Base-by-base conservation (phyloP, 2,888 invertebrate genomes). In the Hoplodrina blanda region DNA sequence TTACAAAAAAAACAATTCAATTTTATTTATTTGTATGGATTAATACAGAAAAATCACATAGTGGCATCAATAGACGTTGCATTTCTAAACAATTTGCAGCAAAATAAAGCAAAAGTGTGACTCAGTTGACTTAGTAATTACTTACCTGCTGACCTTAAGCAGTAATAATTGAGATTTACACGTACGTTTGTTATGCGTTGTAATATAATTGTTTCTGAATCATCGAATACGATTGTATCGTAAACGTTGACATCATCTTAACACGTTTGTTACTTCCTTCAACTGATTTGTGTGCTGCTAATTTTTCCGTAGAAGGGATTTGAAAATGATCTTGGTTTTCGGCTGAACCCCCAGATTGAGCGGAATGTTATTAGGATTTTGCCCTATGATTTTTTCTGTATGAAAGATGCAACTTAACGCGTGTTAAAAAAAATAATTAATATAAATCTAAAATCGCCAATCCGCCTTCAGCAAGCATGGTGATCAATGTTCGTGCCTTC, bases 101-200 rank as follows among this genome's bases (percentile, higher is more conserved):
- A 41, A 68, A 74, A 65, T 56, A 46, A 61, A 63, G 60, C 41
- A 69, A 65, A 66, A 25, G 7, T 15, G 50, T 82, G 76, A 81
- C 57, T 78, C 62, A 71, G 19, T 64, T 62, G 61, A 53, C 50
- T 41, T 53, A n/a, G 25, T 46, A 57, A 64, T 62, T 69, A 78
- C 79, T 62, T 69, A 78, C 79, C 70, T 65, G 62, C 59, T 70
- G 70, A 81, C 81, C 76, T 76, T 76, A 78, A 70, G 61, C 53
- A 33, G 62, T 63, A 60, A 71, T 80, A 59, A 73, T 76, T 62
- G 67, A 50, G 62, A 72, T 68, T 61, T 70, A 79, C 62, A 72
- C 56, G 56, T 77, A 57, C 30, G 61, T 65, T 57, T 70, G 63
- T 70, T 44, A 65, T 57, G 69, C 71, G 52, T 67, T 68, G 53